Base-by-base conservation (phyloP, 2,797 vertebrate species). In the Tokudaia tokunoshimensis region DNA sequence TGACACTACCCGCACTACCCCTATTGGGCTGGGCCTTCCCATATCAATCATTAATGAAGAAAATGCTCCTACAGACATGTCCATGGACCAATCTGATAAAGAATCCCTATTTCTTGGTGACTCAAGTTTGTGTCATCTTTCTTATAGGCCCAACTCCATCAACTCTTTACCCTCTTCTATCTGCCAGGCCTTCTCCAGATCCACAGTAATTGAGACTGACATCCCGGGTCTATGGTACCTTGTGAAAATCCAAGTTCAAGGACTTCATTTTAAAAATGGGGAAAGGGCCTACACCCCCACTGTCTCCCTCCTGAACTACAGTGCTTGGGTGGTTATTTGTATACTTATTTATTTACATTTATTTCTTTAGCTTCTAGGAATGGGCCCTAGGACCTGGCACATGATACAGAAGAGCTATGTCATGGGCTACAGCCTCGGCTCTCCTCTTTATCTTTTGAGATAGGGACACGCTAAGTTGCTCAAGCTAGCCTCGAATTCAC, bases 221-320 rank as follows among this genome's bases (percentile, higher is more conserved):
- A 19, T 11, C 0, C 29, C 6, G 3, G 1, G 59, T 17, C 17
- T 3, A 0, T 14, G 57, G 41, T 14, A 76, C 6, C 8, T 26
- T 14, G 13, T 11, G 22, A 95, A 81, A 91, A 67, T 1, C 0
- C 41, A 91, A 47, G 20, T 20, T 1, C 14, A 6, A 8, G 8
- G 17, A 19, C 19, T 67, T 79, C 6, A 24, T 81, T 12, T 6
- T n/a, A 82, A 84, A 50, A 88, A 76, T 14, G 75, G 19, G 11
- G 76, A 55, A 87, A 50, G 24, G 59, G 10, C 2, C 31, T 44
- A 31, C 74, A 17, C 37, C 24, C 72, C 24, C 12, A 20, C 2
- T 0, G 1, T 7, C 50, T 75, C 14, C 37, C 83, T 31, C 50
- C 31, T 1, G 11, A 67, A 59, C 75, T 37, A 2, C 52, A 7